These are phyloP conservation scores for Neomorphus geoffroyi DNA, from an alignment of 2,797 vertebrate genomes.

Conservation along the genomic window DNA sequence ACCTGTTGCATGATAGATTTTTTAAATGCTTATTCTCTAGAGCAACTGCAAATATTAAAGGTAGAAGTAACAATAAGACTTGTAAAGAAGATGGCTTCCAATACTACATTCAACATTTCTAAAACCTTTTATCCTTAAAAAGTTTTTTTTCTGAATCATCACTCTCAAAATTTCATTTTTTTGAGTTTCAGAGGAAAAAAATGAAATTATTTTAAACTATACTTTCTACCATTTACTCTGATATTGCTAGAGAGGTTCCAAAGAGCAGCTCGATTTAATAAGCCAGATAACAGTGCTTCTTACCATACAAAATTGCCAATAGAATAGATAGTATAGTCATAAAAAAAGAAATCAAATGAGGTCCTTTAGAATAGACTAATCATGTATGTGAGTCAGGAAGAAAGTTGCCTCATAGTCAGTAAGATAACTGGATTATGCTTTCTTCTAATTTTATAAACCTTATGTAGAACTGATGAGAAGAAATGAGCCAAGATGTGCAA, in stretches of 20 bases:
- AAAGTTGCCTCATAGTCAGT: background rate
- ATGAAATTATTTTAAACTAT: background rate
- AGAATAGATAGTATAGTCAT: background rate
- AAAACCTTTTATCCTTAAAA: background rate
- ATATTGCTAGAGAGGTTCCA: background rate
- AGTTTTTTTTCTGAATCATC: background rate
- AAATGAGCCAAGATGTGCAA: conserved; percentile 1
- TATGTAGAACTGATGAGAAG: conserved; percentile 9
- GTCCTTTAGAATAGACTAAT: conserved; percentile 8
- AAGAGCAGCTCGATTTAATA: background rate
- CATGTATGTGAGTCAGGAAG: background rate
- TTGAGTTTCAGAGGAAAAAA: background rate
- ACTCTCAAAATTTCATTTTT: background rate
- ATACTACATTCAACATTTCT: background rate
- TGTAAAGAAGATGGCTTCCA: background rate
- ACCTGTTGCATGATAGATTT: background rate
- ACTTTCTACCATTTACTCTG: background rate
- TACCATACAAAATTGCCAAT: background rate
- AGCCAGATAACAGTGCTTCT: background rate
- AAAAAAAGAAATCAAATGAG: conserved; percentile 7
- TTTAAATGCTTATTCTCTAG: background rate
- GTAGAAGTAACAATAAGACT: background rate
- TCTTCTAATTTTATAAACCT: conserved; percentile 30
- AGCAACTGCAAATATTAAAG: background rate
- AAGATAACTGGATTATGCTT: conserved; percentile 11